Percentiles rank a stretch among this genome's conserved stretches.
Conservation (phyloP, 1,140 invertebrate species). For the Laodelphax striatellus region DNA sequence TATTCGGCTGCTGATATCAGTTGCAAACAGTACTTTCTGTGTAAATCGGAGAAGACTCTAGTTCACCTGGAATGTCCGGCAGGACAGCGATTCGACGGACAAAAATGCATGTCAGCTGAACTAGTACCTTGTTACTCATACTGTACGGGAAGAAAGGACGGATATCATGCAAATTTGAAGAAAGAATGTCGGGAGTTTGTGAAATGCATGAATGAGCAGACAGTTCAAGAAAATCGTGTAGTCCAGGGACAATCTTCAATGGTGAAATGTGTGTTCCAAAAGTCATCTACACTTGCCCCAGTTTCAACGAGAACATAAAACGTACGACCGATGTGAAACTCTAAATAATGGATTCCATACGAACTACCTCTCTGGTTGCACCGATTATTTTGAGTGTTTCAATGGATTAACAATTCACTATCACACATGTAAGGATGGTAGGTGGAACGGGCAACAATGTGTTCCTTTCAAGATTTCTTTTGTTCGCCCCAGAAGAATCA, state of each 20-base stretch:
- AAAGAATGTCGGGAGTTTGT: constrained; percentile 27
- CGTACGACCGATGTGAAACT: constrained; percentile 3
- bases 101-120: constrained; percentile 13
- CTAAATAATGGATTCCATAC: constrained; percentile 21
- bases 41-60: constrained; percentile 24
- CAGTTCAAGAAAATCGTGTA: constrained; percentile 23
- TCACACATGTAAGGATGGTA: constrained; percentile 22
- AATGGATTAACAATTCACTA: constrained; percentile 23
- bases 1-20: constrained; percentile 24
- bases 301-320: neutral
- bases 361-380: constrained; percentile 24
- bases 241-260: constrained; percentile 29
- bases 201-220: constrained; percentile 21
- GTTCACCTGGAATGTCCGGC: constrained; percentile 28
- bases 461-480: constrained; percentile 26
- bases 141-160: constrained; percentile 22
- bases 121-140: constrained; percentile 7
- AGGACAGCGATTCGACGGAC: constrained; percentile 22
- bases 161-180: constrained; percentile 16
- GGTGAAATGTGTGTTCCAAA: constrained; percentile 27
- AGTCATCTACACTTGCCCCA: constrained; percentile 15
- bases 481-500: constrained; percentile 31
- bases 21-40: constrained; percentile 27
- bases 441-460: constrained; percentile 32
- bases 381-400: constrained; percentile 28